Percentiles rank a stretch among this genome's conserved stretches.
Evolutionary conservation across 2,113 vertebrate genomes (phyloP).

Genomic region (Acrocephalus arundinaceus): DNA sequence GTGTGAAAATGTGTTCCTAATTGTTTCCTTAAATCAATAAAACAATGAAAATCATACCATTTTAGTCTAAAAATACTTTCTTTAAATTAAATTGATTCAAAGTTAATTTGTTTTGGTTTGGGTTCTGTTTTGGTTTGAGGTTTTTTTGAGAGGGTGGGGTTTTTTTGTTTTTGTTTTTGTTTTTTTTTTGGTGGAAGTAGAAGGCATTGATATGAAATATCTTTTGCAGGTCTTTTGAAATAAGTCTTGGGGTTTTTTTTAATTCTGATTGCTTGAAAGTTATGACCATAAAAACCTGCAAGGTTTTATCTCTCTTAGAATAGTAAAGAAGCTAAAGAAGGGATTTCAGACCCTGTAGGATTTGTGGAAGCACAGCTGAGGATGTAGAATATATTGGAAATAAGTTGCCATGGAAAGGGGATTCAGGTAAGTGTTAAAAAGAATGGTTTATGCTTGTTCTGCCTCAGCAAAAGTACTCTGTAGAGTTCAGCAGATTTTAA

Average conservation of each 20-base stretch:
- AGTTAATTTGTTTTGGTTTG: not conserved
- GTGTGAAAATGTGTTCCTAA: not conserved
- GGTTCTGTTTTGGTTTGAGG: too few relatives aligned
- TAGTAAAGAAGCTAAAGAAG: not conserved
- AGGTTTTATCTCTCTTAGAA: not conserved
- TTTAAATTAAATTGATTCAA: not conserved
- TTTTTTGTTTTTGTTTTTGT: not conserved
- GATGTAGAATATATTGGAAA: not conserved
- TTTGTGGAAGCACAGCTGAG: not conserved
- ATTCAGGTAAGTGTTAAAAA: not conserved
- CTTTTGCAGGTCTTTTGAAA: not conserved
- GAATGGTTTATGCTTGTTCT: not conserved
- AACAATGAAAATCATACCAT: not conserved
- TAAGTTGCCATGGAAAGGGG: not conserved
- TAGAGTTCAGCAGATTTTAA: not conserved
- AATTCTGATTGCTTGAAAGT: not conserved
- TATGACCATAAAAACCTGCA: not conserved
- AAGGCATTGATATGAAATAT: not conserved
- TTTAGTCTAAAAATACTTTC: not conserved
- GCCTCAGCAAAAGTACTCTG: not conserved
- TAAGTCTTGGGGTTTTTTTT: fast-evolving
- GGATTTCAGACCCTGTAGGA: not conserved
- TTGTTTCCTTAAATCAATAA: not conserved
- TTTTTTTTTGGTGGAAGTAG: not conserved
- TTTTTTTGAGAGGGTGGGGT: too few relatives aligned